These are phyloP conservation scores for Xylota segnis DNA, from an alignment of 2,888 invertebrate species.

Conservation along the genomic window DNA sequence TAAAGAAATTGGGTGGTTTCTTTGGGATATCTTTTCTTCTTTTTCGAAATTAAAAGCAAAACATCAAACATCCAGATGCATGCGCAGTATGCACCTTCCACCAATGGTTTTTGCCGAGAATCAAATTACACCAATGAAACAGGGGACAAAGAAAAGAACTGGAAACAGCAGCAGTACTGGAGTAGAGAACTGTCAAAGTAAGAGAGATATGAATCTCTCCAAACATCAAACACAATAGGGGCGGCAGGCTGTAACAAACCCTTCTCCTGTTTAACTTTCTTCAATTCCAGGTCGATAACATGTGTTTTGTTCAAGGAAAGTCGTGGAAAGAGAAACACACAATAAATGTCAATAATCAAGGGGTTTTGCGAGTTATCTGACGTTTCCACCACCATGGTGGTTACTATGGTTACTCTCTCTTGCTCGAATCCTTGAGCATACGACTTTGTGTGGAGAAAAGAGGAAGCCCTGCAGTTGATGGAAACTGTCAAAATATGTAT, in stretches of 20 bases:
- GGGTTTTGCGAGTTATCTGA: constrained; percentile 24
- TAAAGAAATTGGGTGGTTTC: constrained; percentile 60
- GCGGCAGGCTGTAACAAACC: constrained; percentile 15
- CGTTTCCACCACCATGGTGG: constrained; percentile 42
- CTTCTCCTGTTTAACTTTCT: constrained; percentile 39
- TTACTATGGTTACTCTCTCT: constrained; percentile 20
- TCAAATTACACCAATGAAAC: constrained; percentile 66
- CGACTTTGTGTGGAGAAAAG: constrained; percentile 5
- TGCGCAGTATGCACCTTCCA: constrained; percentile 58
- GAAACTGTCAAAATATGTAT: not conserved
- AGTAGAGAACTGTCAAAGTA: constrained; percentile 66
- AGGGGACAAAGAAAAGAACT: constrained; percentile 35
- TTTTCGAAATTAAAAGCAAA: constrained; percentile 13
- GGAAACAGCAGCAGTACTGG: constrained; percentile 19
- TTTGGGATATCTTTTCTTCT: constrained; percentile 35
- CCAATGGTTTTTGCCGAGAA: constrained; percentile 52
- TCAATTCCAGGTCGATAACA: constrained; percentile 66
- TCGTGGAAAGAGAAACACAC: constrained; percentile 45
- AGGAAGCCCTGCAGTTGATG: constrained; percentile 11
- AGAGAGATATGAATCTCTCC: constrained; percentile 39
- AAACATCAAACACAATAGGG: constrained; percentile 17
- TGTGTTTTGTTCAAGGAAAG: constrained; percentile 54
- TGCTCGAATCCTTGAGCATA: not conserved
- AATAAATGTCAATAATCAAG: constrained; percentile 63
- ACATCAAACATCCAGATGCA: constrained; percentile 31